phyloP scores from a whole-genome alignment of 2,888 invertebrate species.

The Trachelus tabidus region DNA sequence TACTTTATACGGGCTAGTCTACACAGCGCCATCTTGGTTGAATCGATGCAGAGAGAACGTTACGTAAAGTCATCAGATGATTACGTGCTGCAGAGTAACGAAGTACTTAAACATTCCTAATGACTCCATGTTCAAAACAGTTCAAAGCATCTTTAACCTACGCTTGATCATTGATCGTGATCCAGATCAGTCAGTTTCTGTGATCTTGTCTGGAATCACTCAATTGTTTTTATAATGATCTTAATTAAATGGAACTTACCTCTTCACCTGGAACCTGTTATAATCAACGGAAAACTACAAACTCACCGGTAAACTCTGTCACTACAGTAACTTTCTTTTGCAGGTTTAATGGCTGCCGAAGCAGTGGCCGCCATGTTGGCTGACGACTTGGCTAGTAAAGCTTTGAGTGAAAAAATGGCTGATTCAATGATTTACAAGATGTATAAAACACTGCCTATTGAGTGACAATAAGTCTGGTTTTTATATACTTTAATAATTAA shows the following conservation, averaged over 20 bases:
- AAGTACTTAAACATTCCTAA: background rate
- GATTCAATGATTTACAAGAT: slow-evolving; percentile 59
- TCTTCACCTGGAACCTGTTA: background rate
- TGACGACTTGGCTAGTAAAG: slow-evolving; percentile 59
- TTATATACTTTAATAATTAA: background rate
- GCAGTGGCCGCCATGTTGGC: slow-evolving; percentile 63
- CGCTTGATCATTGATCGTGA: background rate
- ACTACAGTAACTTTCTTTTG: slow-evolving; percentile 26
- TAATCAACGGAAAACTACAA: background rate
- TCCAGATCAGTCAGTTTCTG: background rate
- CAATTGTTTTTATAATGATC: background rate
- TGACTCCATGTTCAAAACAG: background rate
- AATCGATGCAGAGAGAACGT: background rate
- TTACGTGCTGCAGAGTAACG: background rate
- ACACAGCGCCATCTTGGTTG: background rate
- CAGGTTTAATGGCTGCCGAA: slow-evolving; percentile 62
- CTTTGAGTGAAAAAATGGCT: slow-evolving; percentile 53
- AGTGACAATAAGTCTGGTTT: slow-evolving; percentile 24
- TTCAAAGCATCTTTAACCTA: background rate
- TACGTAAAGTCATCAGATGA: background rate
- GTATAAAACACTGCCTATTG: slow-evolving; percentile 56
- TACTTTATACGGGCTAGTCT: background rate
- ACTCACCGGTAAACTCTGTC: background rate
- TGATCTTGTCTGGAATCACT: background rate
- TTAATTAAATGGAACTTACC: background rate